Percentiles rank a stretch among this genome's conserved stretches.
Conservation (phyloP, 2,113 vertebrate species). For the Coptodon rendalli region DNA sequence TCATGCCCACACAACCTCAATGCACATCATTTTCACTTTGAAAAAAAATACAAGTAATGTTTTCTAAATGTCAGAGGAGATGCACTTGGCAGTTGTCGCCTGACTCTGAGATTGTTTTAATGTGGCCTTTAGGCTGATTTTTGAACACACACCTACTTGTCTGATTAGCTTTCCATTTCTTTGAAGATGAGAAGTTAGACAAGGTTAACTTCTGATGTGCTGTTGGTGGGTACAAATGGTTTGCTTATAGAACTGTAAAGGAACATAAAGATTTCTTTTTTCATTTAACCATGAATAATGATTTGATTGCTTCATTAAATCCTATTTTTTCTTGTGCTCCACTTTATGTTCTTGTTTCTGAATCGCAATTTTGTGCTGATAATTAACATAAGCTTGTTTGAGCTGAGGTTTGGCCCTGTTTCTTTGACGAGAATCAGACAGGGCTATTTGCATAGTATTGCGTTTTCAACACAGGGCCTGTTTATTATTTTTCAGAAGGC, state of each 20-base stretch:
- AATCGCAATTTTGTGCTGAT: background rate
- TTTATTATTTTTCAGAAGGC: constrained; percentile 5
- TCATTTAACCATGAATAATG: background rate
- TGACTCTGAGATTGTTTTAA: background rate
- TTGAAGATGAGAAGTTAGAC: constrained; percentile 19
- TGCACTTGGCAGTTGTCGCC: background rate
- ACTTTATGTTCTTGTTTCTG: background rate
- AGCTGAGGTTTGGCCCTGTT: background rate
- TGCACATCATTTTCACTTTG: constrained; percentile 1
- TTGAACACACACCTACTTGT: constrained; percentile 16
- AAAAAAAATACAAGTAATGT: constrained; percentile 19
- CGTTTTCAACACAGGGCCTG: background rate
- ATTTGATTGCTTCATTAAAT: constrained; percentile 32
- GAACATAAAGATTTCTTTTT: background rate
- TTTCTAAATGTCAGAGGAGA: constrained; percentile 43
- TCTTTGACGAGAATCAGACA: background rate
- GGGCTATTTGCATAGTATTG: background rate
- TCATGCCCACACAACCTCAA: constrained; percentile 34
- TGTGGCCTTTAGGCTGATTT: constrained; percentile 31
- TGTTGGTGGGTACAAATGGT: background rate
- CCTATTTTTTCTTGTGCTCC: background rate
- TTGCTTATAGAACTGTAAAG: background rate
- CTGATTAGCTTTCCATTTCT: constrained; percentile 30
- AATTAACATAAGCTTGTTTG: constrained; percentile 14
- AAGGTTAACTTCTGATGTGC: constrained; percentile 18